These are phyloP conservation scores for Perca flavescens DNA, from an alignment of 2,113 vertebrate genomes.

Conservation along the genomic window DNA sequence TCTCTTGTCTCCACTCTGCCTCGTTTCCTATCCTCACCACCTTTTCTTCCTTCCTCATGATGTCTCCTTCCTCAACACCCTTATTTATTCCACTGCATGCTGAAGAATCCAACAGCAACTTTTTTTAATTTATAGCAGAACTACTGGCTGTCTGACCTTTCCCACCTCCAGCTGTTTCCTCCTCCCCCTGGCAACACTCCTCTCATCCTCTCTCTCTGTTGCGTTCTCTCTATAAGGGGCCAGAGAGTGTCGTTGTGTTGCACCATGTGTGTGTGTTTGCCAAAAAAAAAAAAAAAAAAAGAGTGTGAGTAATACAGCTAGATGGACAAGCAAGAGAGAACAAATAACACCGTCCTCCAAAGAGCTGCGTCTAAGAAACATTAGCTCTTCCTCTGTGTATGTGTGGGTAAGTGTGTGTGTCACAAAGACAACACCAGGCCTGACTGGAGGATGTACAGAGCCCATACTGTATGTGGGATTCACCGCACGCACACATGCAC, in stretches of 20 bases:
- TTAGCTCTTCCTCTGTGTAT: conserved; percentile 42
- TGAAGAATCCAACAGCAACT: conserved; percentile 34
- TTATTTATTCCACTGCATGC: conserved; percentile 26
- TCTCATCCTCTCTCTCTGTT: conserved; percentile 26
- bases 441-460: conserved; percentile 69
- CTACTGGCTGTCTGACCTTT: conserved; percentile 64
- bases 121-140: conserved; percentile 56
- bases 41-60: background rate
- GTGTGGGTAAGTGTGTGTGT: conserved; percentile 46
- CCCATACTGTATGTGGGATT: conserved; percentile 53
- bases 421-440: conserved; percentile 51
- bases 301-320: conserved; percentile 51
- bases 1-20: conserved; percentile 22
- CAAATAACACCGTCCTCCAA: conserved; percentile 59
- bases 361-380: conserved; percentile 64
- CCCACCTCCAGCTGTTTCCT: conserved; percentile 64
- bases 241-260: conserved; percentile 33
- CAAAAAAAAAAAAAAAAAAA: conserved; percentile 4
- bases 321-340: conserved; percentile 37
- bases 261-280: conserved; percentile 15
- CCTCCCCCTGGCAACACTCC: conserved; percentile 28
- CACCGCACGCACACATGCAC: background rate
- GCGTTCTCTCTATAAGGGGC: conserved; percentile 3
- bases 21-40: background rate
- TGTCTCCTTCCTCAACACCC: background rate